A percentile compares a stretch with the other conserved stretches of the same genome.
phyloP scores from a whole-genome alignment of 2,888 invertebrate species.

The Caenorhabditis auriculariae region DNA sequence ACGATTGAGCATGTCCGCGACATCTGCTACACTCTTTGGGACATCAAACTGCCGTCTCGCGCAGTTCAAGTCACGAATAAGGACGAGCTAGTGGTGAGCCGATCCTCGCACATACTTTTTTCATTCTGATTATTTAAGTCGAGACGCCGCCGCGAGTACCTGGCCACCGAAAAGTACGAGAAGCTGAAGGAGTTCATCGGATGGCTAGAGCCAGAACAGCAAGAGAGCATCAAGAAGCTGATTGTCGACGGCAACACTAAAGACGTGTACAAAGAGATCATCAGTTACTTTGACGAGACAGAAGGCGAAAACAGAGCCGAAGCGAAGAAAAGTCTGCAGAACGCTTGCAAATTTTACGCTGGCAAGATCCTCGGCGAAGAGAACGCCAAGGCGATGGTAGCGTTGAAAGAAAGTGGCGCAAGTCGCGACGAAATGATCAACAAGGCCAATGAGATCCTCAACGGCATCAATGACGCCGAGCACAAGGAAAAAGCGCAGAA shows the following conservation, averaged over 20 bases:
- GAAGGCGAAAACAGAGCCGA: slow-evolving; percentile 12
- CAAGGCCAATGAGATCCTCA: slow-evolving; percentile 20
- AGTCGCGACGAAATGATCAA: slow-evolving; percentile 20
- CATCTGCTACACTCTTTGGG: slow-evolving; percentile 33
- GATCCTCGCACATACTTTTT: too few relatives aligned
- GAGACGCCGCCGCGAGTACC: neutral
- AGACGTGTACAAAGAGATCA: slow-evolving; percentile 13
- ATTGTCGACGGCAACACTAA: slow-evolving; percentile 7
- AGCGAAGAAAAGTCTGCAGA: slow-evolving; percentile 19
- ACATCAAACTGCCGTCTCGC: too few relatives aligned
- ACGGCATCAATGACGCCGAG: slow-evolving; percentile 9
- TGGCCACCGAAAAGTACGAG: neutral
- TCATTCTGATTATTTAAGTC: too few relatives aligned
- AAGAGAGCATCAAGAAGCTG: slow-evolving; percentile 9
- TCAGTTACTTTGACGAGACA: slow-evolving; percentile 19
- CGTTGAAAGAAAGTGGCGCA: slow-evolving; percentile 43
- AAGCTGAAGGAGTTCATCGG: slow-evolving; percentile 9
- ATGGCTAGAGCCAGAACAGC: slow-evolving; percentile 18
- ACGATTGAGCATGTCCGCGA: slow-evolving; percentile 39
- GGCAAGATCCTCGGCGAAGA: slow-evolving; percentile 41
- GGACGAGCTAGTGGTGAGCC: too few relatives aligned
- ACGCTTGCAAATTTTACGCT: slow-evolving; percentile 32
- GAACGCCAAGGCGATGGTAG: slow-evolving; percentile 31
- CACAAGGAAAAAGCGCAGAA: slow-evolving; percentile 14
- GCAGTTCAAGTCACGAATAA: too few relatives aligned